Percentiles rank a stretch among this genome's conserved stretches.
Evolutionary conservation across 1,140 invertebrate species (phyloP).

Genomic region (Gonioctena quinquepunctata): DNA sequence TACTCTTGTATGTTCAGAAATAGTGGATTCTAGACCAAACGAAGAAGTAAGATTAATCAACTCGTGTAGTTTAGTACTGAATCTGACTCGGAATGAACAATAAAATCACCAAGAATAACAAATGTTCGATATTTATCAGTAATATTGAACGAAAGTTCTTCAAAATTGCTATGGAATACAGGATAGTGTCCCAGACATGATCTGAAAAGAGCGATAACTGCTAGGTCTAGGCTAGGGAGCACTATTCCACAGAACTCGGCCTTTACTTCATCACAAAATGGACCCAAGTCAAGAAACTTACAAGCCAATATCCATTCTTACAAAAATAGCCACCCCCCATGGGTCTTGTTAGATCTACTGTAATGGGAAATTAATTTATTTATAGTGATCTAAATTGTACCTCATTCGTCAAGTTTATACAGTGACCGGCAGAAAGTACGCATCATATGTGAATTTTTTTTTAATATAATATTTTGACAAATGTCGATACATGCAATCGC

Average conservation of each 20-base stretch:
- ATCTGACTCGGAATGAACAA: not conserved
- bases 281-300: not conserved
- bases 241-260: not conserved
- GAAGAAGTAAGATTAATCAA: not conserved
- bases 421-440: too few relatives aligned
- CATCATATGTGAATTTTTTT: too few relatives aligned
- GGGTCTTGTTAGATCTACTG: not conserved
- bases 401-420: too few relatives aligned
- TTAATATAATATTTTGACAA: too few relatives aligned
- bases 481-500: too few relatives aligned
- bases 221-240: not conserved
- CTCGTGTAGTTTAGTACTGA: not conserved
- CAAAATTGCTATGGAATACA: not conserved
- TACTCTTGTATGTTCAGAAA: constrained; percentile 1
- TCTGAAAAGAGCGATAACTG: not conserved
- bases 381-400: not conserved
- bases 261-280: constrained; percentile 1
- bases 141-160: not conserved
- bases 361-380: not conserved
- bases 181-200: not conserved
- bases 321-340: not conserved
- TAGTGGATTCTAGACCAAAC: not conserved
- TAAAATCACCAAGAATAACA: not conserved
- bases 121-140: not conserved
- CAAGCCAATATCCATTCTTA: not conserved